A percentile compares a stretch with the other conserved stretches of the same genome.
Conservation (phyloP, 1,140 invertebrate species). For the Calycopis cecrops region DNA sequence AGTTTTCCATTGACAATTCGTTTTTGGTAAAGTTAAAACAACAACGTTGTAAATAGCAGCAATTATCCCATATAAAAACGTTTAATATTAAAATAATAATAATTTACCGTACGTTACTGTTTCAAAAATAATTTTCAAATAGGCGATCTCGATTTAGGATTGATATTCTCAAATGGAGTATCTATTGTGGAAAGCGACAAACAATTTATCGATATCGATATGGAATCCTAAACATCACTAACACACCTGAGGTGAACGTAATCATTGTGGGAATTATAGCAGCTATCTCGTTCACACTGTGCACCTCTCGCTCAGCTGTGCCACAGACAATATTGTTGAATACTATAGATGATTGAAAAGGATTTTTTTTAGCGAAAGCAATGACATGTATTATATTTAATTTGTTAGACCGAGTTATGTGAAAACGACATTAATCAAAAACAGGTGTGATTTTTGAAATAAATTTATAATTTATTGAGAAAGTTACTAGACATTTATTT, state of each 20-base stretch:
- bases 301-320: constrained; percentile 50
- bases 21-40: too few relatives aligned
- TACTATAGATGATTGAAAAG: constrained; percentile 36
- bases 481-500: too few relatives aligned
- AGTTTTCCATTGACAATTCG: too few relatives aligned
- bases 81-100: too few relatives aligned
- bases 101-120: too few relatives aligned
- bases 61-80: too few relatives aligned
- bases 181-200: constrained; percentile 25
- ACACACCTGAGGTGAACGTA: constrained; percentile 58
- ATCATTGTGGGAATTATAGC: constrained; percentile 67
- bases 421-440: not conserved
- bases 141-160: too few relatives aligned
- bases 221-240: constrained; percentile 20
- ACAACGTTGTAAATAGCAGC: too few relatives aligned
- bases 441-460: constrained; percentile 5
- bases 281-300: constrained; percentile 48
- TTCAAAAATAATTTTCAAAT: too few relatives aligned
- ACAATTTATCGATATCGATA: constrained; percentile 24
- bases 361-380: constrained; percentile 22
- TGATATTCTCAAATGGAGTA: too few relatives aligned
- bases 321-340: constrained; percentile 44
- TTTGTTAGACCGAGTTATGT: not conserved
- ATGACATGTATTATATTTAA: constrained; percentile 11
- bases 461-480: too few relatives aligned